Conservation (phyloP, 2,113 vertebrate species). For the Morone chrysops region DNA sequence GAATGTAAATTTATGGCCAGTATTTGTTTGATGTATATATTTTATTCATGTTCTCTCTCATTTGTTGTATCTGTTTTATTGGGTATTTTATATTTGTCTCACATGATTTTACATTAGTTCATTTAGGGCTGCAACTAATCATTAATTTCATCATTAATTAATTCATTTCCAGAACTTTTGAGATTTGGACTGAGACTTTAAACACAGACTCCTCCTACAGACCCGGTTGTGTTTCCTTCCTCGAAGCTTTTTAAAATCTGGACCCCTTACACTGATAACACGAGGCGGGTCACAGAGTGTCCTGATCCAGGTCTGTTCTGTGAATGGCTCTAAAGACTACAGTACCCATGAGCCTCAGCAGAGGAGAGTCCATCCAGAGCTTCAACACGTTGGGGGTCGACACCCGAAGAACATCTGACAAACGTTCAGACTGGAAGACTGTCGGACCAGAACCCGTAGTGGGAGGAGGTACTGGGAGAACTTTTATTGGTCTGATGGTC, state of each 20-base stretch:
- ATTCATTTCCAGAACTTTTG: too few relatives aligned
- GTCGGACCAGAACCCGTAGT: neutral
- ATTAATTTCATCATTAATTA: too few relatives aligned
- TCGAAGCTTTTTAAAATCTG: neutral
- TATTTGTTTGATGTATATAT: too few relatives aligned
- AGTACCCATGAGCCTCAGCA: slow-evolving; percentile 10
- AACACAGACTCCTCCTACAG: neutral
- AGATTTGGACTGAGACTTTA: too few relatives aligned
- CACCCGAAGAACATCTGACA: neutral
- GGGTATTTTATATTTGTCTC: too few relatives aligned
- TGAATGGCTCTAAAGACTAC: neutral
- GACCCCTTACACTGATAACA: neutral
- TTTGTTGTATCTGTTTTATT: too few relatives aligned
- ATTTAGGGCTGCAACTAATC: too few relatives aligned
- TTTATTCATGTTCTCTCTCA: too few relatives aligned
- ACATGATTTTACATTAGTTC: too few relatives aligned
- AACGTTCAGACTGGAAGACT: slow-evolving; percentile 41
- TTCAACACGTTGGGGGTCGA: neutral
- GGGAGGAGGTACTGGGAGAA: neutral
- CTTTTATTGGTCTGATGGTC: neutral
- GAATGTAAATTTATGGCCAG: too few relatives aligned
- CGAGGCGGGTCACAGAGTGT: neutral
- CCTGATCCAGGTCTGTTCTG: slow-evolving; percentile 1
- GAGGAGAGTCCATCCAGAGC: neutral
- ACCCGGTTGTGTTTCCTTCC: neutral